Evolutionary conservation across 1,140 invertebrate species (phyloP).

Genomic region (Hyposmocoma kahamanoa): DNA sequence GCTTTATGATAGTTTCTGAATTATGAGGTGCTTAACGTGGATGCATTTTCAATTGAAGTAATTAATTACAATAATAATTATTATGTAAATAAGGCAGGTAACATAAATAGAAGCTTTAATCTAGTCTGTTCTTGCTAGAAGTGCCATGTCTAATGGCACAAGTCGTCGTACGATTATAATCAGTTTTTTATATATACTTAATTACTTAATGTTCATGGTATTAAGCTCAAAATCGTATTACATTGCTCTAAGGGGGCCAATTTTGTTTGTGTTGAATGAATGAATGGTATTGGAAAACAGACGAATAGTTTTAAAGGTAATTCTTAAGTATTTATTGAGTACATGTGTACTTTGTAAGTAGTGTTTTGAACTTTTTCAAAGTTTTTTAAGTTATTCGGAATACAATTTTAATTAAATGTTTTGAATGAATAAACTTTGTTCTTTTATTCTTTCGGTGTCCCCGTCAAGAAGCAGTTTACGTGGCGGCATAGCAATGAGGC

Average conservation of each 20-base stretch:
- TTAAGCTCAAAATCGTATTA: slow-evolving; percentile 34
- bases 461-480: too few species aligned
- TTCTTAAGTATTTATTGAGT: slow-evolving; percentile 69
- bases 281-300: slow-evolving; percentile 14
- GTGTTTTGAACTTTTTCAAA: slow-evolving; percentile 62
- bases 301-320: slow-evolving; percentile 41
- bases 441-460: too few species aligned
- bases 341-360: slow-evolving; percentile 48
- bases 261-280: slow-evolving; percentile 43
- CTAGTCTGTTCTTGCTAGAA: slow-evolving; percentile 65
- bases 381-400: slow-evolving; percentile 69
- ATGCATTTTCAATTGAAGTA: too few species aligned
- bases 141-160: slow-evolving; percentile 54
- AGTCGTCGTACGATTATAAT: slow-evolving; percentile 24
- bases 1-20: slow-evolving; percentile 71
- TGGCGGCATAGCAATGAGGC: too few species aligned
- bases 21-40: slow-evolving; percentile 51
- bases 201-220: slow-evolving; percentile 18
- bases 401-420: slow-evolving; percentile 67
- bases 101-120: slow-evolving; percentile 68
- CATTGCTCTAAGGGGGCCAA: slow-evolving; percentile 59
- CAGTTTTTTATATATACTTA: slow-evolving; percentile 40
- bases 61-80: slow-evolving; percentile 23
- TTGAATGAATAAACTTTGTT: too few species aligned
- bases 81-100: slow-evolving; percentile 40